These are phyloP conservation scores for Nannobrachium achirus DNA, from an alignment of 2,113 vertebrate species.

Conservation along the genomic window DNA sequence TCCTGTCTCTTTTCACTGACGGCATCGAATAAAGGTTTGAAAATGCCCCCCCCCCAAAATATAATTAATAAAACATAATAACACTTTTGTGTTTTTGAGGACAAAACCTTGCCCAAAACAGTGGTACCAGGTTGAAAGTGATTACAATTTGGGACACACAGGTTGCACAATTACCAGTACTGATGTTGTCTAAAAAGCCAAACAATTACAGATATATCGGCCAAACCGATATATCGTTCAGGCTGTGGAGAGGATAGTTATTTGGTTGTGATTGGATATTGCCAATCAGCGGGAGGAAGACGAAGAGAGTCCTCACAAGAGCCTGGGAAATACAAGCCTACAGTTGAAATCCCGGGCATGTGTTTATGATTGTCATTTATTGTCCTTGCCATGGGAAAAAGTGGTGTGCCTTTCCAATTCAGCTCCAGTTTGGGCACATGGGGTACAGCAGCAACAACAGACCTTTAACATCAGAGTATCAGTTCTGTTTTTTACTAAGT, in stretches of 20 bases:
- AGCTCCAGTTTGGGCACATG: conserved; percentile 40
- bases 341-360: conserved; percentile 71
- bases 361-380: conserved; percentile 78
- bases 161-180: too few species aligned
- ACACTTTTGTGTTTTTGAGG: too few species aligned
- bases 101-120: too few species aligned
- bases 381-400: conserved; percentile 72
- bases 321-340: conserved; percentile 62
- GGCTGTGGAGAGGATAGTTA: conserved; percentile 34
- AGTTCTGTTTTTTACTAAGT: conserved; percentile 9
- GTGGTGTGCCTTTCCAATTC: conserved; percentile 32
- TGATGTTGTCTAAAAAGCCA: too few species aligned
- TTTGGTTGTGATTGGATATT: conserved; percentile 71
- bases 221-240: conserved; percentile 32
- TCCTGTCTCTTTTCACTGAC: too few species aligned
- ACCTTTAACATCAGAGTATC: conserved; percentile 39
- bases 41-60: too few species aligned
- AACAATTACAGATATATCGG: background rate
- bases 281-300: conserved; percentile 64
- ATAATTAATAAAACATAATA: too few species aligned
- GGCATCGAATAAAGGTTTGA: too few species aligned
- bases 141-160: too few species aligned
- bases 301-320: conserved; percentile 46
- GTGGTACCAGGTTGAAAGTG: too few species aligned
- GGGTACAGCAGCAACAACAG: conserved; percentile 16